These are phyloP conservation scores for Nephrocerus scutellatus DNA, from an alignment of 2,888 invertebrate species.

Conservation along the genomic window DNA sequence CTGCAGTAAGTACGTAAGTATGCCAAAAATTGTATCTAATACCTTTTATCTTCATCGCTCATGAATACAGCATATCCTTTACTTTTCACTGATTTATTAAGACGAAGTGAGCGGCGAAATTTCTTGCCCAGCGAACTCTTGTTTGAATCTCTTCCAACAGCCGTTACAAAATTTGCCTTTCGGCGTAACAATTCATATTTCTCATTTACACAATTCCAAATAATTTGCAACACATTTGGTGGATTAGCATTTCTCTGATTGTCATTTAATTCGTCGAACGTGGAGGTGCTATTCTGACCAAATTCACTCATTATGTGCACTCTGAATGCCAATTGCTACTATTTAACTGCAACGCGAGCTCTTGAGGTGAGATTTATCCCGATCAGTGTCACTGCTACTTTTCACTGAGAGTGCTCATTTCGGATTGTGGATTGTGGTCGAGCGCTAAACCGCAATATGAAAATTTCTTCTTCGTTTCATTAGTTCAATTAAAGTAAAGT, in stretches of 20 bases:
- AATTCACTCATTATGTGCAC: no score
- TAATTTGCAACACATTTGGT: conserved; percentile 19
- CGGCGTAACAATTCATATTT: conserved; percentile 22
- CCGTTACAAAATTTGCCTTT: conserved; percentile 17
- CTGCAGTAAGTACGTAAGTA: background rate
- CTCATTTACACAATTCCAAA: conserved; percentile 21
- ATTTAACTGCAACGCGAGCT: no score
- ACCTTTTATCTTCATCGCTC: conserved; percentile 67
- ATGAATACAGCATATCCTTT: conserved; percentile 59
- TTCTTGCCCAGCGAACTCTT: conserved; percentile 27
- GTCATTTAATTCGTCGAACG: conserved; percentile 13
- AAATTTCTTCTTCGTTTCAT: no score
- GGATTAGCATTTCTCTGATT: conserved; percentile 1
- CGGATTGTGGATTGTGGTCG: no score
- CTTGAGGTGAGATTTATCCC: no score
- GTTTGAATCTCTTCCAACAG: conserved; percentile 13
- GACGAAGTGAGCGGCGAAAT: conserved; percentile 36
- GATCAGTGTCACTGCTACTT: no score
- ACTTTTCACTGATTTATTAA: conserved; percentile 50
- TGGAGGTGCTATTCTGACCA: conserved; percentile 12
- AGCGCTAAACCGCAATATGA: no score
- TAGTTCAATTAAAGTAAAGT: no score
- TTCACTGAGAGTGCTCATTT: no score
- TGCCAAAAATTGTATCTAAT: conserved; percentile 6
- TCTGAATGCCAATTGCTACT: no score